Conservation (phyloP, 2,113 vertebrate species). For the Ophthalmolycus amberensis region DNA sequence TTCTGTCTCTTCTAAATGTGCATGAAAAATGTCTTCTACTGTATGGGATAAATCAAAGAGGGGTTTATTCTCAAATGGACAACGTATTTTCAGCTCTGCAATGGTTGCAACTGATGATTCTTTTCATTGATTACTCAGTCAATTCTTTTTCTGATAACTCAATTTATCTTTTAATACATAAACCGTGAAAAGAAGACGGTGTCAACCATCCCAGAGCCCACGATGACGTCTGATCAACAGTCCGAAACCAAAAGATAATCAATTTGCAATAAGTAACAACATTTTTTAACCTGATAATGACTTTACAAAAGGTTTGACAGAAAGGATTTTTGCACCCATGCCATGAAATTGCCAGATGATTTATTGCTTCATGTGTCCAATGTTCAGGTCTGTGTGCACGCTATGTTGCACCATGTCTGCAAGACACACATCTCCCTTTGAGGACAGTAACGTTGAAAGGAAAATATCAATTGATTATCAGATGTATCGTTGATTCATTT, state of each 20-base stretch:
- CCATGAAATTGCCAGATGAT: not conserved
- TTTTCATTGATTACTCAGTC: not conserved
- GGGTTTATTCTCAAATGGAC: not conserved
- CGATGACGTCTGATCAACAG: not conserved
- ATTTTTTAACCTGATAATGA: not conserved
- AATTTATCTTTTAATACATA: not conserved
- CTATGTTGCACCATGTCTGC: not conserved
- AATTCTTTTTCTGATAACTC: not conserved
- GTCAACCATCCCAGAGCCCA: not conserved
- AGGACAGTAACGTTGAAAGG: not conserved
- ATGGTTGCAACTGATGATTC: too few relatives aligned
- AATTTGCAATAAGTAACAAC: not conserved
- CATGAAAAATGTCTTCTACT: not conserved
- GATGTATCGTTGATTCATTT: constrained; percentile 4
- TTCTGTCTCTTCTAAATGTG: constrained; percentile 14
- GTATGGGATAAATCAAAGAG: not conserved
- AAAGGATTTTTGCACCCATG: not conserved
- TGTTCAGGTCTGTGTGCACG: not conserved
- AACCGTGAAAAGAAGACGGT: not conserved
- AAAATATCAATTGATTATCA: not conserved
- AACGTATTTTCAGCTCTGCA: not conserved
- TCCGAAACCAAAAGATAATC: not conserved
- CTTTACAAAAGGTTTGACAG: not conserved
- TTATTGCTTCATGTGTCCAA: not conserved
- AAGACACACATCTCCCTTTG: not conserved